Base-by-base conservation (phyloP, 2,113 vertebrate genomes). In the Papio anubis region DNA sequence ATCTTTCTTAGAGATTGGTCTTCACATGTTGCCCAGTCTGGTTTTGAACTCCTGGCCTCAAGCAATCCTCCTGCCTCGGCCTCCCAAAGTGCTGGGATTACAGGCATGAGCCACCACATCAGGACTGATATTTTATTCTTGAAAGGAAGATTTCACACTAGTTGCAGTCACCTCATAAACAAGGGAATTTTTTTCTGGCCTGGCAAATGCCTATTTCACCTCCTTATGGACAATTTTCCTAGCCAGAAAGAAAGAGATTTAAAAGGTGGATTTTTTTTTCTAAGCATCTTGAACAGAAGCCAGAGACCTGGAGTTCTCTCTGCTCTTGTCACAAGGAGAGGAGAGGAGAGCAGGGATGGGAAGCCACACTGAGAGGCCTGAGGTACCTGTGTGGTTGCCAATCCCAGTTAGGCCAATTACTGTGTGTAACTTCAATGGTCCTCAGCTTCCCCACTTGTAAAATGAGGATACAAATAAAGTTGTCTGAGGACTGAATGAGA, bases 61-160 rank as follows among this genome's bases (percentile, higher is more conserved):
- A 64, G 27, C 61, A 64, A 64, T 64, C 61, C 61, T 64, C 61
- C 61, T 64, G 61, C 27, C 61, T 64, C 5, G 0, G 27, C 61
- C 27, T 64, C 61, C 61, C 61, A 64, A 64, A 64, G 27, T 64
- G 27, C 61, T 64, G 61, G 61, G 61, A 64, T 64, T 64, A 64
- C 27, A 64, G 61, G 27, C 27, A 5, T 64, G 27, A 64, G 61
- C 27, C 27, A 14, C 61, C 27, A 64, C 61, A 64, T 32, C 61
- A 32, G 27, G 12, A 3, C 32, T n/a, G 66, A 68, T 32, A 14
- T 70, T 61, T 61, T 96, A 88, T 50, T 68, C 57, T 48, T 66
- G 82, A 97, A 94, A 97, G 94, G 32, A 68, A 94, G 72, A 35
- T 35, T 70, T 50, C 8, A 61, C 8, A 76, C 43, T 55, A 40